Evolutionary conservation across 2,888 invertebrate species (phyloP), one percentile per base, ranked within the genome.

Genomic region (Dasypogon diadema): DNA sequence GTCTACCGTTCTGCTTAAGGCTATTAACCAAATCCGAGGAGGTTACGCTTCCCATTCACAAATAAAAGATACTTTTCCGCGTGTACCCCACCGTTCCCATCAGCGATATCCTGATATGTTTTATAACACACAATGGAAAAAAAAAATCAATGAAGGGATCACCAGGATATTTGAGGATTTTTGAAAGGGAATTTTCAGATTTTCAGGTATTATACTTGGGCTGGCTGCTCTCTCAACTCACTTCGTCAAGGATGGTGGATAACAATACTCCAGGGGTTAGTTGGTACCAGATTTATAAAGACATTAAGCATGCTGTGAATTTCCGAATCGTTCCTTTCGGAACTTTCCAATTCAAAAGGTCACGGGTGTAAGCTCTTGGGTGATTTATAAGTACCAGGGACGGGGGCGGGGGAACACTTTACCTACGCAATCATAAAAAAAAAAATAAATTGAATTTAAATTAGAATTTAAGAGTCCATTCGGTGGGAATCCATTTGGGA

Each of bases 1-100:
- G 48, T 48, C 48, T 48, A 12, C 48, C 4, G 48, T 48, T 48
- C n/a, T 48, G 48, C 16, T 48, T 48, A 48, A 48, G 48, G n/a
- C 48, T 16, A 48, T 48, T 48, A 48, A 48, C 3, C 48, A 6
- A 48, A 48, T 48, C 48, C 48, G 12, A 12, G 16, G 48, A 48
- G 48, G 48, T 48, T 48, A 8, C 16, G 16, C 48, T 16, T 48
- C 3, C 2, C 12, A 48, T 48, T 16, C 12, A 6, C 4, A 12
- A 48, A 14, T 14, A 12, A 48, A 48, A 48, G 16, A n/a, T 30
- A 30, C 8, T 30, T 8, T 5, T 5, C 30, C 8, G 30, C 8
- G 30, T 30, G 8, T 30, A 8, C 30, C 30, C 8, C 30, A 8
- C 30, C 30, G 30, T 30, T 5, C 30, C 30, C 30, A 8, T 30